phyloP scores from a whole-genome alignment of 2,113 vertebrate genomes.

The Labeo catla region DNA sequence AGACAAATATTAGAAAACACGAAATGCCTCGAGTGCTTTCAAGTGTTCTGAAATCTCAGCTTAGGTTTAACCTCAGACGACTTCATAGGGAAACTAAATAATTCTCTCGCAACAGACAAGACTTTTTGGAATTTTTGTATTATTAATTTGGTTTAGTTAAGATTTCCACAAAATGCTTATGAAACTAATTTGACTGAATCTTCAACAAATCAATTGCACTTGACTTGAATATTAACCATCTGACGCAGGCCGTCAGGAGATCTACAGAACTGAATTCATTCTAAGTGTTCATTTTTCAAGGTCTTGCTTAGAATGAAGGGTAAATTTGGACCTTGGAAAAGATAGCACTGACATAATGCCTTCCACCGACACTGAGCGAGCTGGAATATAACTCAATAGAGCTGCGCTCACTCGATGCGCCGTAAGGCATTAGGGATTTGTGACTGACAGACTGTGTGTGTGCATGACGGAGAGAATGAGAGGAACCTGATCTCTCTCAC shows the following conservation, averaged over 20 bases:
- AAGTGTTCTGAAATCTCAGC: neutral
- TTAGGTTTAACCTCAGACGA: neutral
- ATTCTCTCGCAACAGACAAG: neutral
- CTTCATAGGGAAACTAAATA: neutral
- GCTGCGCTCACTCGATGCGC: neutral
- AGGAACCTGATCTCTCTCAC: constrained; percentile 66
- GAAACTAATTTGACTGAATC: neutral
- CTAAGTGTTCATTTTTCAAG: neutral
- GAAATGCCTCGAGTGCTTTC: constrained; percentile 1
- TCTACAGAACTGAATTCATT: neutral
- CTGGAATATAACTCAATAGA: constrained; percentile 39
- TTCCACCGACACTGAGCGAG: neutral
- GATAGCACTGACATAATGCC: constrained; percentile 2
- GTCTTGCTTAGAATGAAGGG: constrained; percentile 16
- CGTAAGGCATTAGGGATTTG: constrained; percentile 10
- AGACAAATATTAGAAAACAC: constrained; percentile 2
- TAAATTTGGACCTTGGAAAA: constrained; percentile 25
- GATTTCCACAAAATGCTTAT: constrained; percentile 2
- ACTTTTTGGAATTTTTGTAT: neutral
- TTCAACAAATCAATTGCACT: neutral
- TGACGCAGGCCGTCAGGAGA: neutral
- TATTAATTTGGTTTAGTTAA: neutral
- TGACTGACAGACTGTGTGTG: constrained; percentile 21
- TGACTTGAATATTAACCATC: constrained; percentile 18
- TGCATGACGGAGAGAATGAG: constrained; percentile 36